Conservation (phyloP, 2,888 invertebrate genomes). For the Exephanes ischioxanthus region DNA sequence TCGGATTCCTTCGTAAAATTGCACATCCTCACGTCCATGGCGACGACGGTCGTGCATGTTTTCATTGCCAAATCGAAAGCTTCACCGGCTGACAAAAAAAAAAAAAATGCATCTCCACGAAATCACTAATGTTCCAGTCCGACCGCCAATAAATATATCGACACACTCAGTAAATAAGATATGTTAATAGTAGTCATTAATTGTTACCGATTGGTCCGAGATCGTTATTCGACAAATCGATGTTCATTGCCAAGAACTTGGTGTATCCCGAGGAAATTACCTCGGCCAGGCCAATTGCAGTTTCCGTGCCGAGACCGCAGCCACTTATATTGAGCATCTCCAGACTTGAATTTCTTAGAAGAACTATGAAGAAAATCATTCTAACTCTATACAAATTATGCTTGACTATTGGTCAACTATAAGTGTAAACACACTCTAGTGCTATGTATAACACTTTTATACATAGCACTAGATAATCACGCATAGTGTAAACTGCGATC, state of each 20-base stretch:
- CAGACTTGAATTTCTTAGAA: slow-evolving; percentile 74
- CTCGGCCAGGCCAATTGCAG: slow-evolving; percentile 76
- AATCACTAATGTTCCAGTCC: neutral
- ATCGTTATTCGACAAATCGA: slow-evolving; percentile 80
- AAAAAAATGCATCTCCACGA: slow-evolving; percentile 24
- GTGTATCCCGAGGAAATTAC: slow-evolving; percentile 74
- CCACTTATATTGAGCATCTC: slow-evolving; percentile 79
- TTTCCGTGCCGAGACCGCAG: slow-evolving; percentile 75
- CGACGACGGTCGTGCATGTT: slow-evolving; percentile 71
- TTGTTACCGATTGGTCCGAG: slow-evolving; percentile 76
- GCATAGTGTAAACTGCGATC: too few species aligned
- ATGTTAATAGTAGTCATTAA: slow-evolving; percentile 11
- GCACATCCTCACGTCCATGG: slow-evolving; percentile 79
- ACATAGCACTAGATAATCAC: too few species aligned
- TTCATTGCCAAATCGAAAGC: slow-evolving; percentile 74
- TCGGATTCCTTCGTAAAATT: slow-evolving; percentile 79
- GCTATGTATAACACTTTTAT: too few species aligned
- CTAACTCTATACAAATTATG: neutral
- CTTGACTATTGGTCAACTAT: slow-evolving; percentile 11
- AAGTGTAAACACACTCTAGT: too few species aligned
- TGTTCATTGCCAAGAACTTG: slow-evolving; percentile 65
- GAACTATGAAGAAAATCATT: slow-evolving; percentile 70
- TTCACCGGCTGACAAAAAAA: slow-evolving; percentile 74
- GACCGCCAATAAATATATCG: neutral
- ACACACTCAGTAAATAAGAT: neutral